Evolutionary conservation across 2,797 vertebrate species (phyloP).

Genomic region (Leuciscus waleckii): DNA sequence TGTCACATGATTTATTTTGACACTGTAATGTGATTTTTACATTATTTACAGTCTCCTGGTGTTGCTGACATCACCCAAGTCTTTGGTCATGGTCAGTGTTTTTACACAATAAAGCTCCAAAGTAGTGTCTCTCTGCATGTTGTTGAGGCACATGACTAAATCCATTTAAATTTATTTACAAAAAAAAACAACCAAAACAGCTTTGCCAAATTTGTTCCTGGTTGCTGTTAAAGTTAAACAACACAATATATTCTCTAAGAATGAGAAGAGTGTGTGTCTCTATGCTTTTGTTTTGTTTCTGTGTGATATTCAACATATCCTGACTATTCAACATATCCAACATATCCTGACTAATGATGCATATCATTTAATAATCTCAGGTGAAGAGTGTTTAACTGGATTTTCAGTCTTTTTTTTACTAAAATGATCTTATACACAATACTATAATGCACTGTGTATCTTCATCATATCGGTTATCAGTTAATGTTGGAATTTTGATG

Average conservation of each 20-base stretch:
- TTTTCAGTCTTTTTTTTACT: not conserved
- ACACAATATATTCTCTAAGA: not conserved
- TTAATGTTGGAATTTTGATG: not conserved
- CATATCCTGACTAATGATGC: conserved; percentile 1
- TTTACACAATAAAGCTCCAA: conserved; percentile 9
- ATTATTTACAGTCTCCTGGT: conserved; percentile 19
- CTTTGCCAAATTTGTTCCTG: not conserved
- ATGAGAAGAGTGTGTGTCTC: not conserved
- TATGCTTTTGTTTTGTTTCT: conserved; percentile 17
- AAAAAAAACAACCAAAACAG: not conserved
- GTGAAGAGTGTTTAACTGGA: not conserved
- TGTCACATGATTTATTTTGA: conserved; percentile 43
- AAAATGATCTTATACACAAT: not conserved
- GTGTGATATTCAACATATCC: conserved; percentile 20
- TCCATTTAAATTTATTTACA: not conserved
- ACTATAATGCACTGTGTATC: not conserved
- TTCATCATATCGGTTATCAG: not conserved
- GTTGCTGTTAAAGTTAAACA: not conserved
- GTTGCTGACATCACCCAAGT: conserved; percentile 59
- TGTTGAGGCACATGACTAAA: not conserved
- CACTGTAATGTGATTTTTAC: conserved; percentile 29
- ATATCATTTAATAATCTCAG: not conserved
- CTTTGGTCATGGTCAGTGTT: conserved; percentile 52
- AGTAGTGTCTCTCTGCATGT: not conserved
- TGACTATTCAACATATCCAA: conserved; percentile 1